A percentile compares a stretch with the other conserved stretches of the same genome.
phyloP scores from a whole-genome alignment of 2,113 vertebrate genomes.

The Rhipidura dahli region DNA sequence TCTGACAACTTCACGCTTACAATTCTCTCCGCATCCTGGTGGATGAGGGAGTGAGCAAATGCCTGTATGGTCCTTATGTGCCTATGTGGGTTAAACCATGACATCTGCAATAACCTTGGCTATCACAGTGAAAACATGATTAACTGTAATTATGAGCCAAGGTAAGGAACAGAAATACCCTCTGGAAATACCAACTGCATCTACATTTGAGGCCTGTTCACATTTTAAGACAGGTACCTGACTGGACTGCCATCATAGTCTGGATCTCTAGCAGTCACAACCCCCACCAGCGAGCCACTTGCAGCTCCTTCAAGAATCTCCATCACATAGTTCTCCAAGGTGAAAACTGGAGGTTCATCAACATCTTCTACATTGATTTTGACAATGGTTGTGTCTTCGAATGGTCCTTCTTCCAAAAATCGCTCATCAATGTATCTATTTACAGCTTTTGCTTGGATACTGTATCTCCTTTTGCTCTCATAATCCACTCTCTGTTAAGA shows the following conservation, averaged over 20 bases:
- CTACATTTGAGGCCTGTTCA: neutral
- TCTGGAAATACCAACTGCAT: neutral
- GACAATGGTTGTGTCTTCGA: slow-evolving; percentile 81
- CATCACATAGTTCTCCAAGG: slow-evolving; percentile 75
- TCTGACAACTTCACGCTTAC: neutral
- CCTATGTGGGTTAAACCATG: rapidly evolving
- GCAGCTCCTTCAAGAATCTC: slow-evolving; percentile 77
- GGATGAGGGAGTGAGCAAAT: rapidly evolving
- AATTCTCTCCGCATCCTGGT: neutral
- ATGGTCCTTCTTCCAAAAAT: slow-evolving; percentile 69
- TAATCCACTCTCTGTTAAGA: slow-evolving; percentile 84
- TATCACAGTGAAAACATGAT: neutral
- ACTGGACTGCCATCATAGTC: slow-evolving; percentile 78
- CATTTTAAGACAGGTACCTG: slow-evolving; percentile 70
- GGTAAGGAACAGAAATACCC: neutral
- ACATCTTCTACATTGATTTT: slow-evolving; percentile 85
- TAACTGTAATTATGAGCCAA: neutral
- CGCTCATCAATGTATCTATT: slow-evolving; percentile 78
- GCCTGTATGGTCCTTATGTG: neutral
- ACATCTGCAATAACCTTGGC: neutral
- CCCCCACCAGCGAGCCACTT: slow-evolving; percentile 75
- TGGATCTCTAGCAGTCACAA: slow-evolving; percentile 81
- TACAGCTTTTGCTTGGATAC: slow-evolving; percentile 76
- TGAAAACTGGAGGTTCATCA: slow-evolving; percentile 90
- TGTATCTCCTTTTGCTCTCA: slow-evolving; percentile 80